phyloP scores from a whole-genome alignment of 2,888 invertebrate genomes.

The Belgica antarctica region DNA sequence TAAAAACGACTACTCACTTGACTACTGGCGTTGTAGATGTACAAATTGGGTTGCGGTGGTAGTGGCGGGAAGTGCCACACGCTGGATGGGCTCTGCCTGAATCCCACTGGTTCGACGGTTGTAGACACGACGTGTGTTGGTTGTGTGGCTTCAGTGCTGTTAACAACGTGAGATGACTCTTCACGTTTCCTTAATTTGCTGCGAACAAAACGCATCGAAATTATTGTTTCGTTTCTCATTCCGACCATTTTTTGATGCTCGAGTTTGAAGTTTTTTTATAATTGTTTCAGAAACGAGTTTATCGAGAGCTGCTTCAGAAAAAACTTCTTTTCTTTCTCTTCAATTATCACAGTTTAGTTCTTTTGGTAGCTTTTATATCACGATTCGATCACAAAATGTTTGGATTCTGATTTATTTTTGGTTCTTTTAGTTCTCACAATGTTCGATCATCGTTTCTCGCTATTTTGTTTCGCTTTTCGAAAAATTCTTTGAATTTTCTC shows the following conservation, averaged over 20 bases:
- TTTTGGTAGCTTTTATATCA: not conserved
- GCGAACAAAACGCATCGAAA: constrained; percentile 87
- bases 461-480: not conserved
- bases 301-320: not conserved
- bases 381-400: not conserved
- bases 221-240: constrained; percentile 75
- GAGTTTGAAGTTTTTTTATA: not conserved
- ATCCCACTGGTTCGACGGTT: constrained; percentile 59
- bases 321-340: not conserved
- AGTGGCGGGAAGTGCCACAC: constrained; percentile 83
- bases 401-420: constrained; percentile 1
- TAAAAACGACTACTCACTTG: constrained; percentile 65
- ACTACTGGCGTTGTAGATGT: constrained; percentile 63
- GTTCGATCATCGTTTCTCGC: not conserved
- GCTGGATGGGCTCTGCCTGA: constrained; percentile 63
- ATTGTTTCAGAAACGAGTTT: not conserved
- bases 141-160: constrained; percentile 60
- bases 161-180: constrained; percentile 70
- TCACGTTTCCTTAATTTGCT: constrained; percentile 85
- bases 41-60: constrained; percentile 74
- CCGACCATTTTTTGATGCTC: constrained; percentile 70
- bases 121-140: constrained; percentile 55
- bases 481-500: not conserved
- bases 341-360: constrained; percentile 22
- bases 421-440: not conserved